A percentile compares a stretch with the other conserved stretches of the same genome.
These are phyloP conservation scores for Pherbina coryleti DNA, from an alignment of 2,888 invertebrate species.

Conservation along the genomic window DNA sequence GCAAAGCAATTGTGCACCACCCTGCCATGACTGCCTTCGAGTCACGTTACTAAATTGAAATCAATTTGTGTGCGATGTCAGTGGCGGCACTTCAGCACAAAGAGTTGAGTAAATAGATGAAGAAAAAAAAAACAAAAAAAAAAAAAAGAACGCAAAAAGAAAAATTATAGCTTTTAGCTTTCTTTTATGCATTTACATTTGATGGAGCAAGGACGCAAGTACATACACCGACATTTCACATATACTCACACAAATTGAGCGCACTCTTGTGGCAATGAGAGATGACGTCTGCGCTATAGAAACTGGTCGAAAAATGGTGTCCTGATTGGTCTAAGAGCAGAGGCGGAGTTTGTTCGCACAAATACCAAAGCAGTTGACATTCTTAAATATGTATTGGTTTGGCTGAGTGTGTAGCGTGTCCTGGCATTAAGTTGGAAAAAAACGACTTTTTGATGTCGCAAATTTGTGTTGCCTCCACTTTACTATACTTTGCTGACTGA, in stretches of 20 bases:
- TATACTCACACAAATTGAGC: background rate
- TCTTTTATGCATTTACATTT: conserved; percentile 17
- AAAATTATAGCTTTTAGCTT: conserved; percentile 26
- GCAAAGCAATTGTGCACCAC: background rate
- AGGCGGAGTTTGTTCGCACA: conserved; percentile 28
- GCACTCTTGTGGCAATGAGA: background rate
- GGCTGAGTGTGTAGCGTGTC: conserved; percentile 44
- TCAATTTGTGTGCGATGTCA: conserved; percentile 30
- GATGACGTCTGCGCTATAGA: conserved; percentile 24
- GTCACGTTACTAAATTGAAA: conserved; percentile 31
- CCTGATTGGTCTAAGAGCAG: conserved; percentile 1
- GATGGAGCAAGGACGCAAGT: background rate
- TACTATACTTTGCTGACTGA: conserved; percentile 36
- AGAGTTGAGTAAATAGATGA: background rate
- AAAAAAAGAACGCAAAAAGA: conserved; percentile 17
- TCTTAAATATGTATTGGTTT: conserved; percentile 6
- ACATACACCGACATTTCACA: background rate
- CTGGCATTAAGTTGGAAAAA: conserved; percentile 60
- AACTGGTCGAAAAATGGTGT: conserved; percentile 50
- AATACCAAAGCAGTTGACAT: conserved; percentile 24
- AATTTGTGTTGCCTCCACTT: conserved; percentile 56
- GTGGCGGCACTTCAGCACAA: background rate
- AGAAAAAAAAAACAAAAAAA: background rate
- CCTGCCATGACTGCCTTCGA: conserved; percentile 14
- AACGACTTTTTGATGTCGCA: conserved; percentile 68